Evolutionary conservation across 2,888 invertebrate genomes (phyloP), one percentile per base, ranked within the genome.

Genomic region (Drosophila stalkeri): DNA sequence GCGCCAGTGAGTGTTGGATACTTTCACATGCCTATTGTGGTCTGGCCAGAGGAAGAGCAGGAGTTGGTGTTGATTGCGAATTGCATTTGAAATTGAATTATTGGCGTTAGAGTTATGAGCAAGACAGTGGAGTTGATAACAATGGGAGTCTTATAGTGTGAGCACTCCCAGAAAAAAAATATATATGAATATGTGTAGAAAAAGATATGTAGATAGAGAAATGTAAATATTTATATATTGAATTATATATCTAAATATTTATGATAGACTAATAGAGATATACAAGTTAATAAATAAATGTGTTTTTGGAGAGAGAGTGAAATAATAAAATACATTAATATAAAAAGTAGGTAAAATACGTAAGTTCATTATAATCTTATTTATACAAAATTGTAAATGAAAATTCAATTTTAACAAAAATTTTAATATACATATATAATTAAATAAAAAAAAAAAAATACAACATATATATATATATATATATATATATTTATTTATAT

Each of bases 71-170:
- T 37, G 56, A 37, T 5, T 27, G 27, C 27, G 14, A 14, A 18
- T 37, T 60, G 54, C 60, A 46, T 41, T 75, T 55, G 69, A 61
- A 82, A 82, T 82, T 75, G 80, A 82, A 71, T 84, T 82, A 82
- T 83, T 77, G 61, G 66, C 43, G 31, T 61, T 47, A 44, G 66
- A 68, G 33, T 57, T 68, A 41, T 56, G 55, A 64, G 46, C 18
- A 43, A 23, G n/a, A 16, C 82, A 69, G 71, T 43, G 71, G 56
- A 39, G 60, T 55, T 18, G 68, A 27, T 11, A 6, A 14, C 14
- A 52, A 31, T 37, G 20, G 41, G 46, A 37, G 33, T 0, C 3
- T 14, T 8, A 33, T 9, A 31, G n/a, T 56, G n/a, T 8, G 8
- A n/a, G 7, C 27, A 27, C 27, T 14, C 9, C 23, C 4, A 14